These are phyloP conservation scores for Actinia equina DNA, from an alignment of 64 coral and sea anemone species.

Conservation along the genomic window DNA sequence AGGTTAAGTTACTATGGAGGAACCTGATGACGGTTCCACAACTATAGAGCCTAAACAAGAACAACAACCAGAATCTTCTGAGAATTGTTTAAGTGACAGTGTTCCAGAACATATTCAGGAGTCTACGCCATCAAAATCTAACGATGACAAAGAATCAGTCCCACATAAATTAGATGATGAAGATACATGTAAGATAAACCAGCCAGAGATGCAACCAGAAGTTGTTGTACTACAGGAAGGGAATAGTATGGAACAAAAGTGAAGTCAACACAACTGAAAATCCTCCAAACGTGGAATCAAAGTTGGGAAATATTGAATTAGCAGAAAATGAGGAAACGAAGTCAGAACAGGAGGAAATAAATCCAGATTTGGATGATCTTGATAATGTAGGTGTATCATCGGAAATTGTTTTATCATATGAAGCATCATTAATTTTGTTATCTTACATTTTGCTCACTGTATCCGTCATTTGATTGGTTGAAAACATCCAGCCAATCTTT, in stretches of 20 bases:
- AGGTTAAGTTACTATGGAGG: background rate
- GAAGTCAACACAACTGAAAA: background rate
- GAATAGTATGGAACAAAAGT: background rate
- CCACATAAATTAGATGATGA: background rate
- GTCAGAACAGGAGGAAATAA: background rate
- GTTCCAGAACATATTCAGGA: background rate
- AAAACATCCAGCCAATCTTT: too few species aligned
- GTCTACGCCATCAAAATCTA: background rate
- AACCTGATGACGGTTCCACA: background rate
- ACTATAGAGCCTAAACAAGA: background rate
- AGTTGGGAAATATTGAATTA: background rate
- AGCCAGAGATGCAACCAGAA: background rate
- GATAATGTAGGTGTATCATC: background rate
- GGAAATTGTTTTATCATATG: too few species aligned
- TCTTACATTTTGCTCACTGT: too few species aligned
- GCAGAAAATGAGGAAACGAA: background rate
- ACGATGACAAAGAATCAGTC: background rate
- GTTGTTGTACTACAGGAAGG: background rate
- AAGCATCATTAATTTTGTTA: too few species aligned
- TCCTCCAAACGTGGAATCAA: background rate
- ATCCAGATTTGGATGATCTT: constrained; percentile 9
- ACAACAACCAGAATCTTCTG: background rate
- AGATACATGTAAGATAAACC: background rate
- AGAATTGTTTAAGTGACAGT: background rate
- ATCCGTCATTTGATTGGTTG: too few species aligned